Base-by-base conservation (phyloP, 2,797 vertebrate species). In the Poecilia velifera region DNA sequence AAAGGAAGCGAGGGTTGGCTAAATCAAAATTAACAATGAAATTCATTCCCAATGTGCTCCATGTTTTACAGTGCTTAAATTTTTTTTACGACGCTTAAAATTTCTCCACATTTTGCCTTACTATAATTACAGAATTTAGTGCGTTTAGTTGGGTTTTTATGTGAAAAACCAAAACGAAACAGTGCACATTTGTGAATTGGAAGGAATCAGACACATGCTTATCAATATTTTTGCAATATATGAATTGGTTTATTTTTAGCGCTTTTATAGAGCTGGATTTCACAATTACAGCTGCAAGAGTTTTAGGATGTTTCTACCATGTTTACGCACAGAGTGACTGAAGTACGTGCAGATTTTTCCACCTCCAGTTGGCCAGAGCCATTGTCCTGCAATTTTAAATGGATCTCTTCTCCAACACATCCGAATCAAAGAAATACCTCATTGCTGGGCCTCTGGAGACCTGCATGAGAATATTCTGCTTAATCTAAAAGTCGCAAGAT, bases 1-100 rank as follows among this genome's bases (percentile, higher is more conserved):
- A 79, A 55, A 90, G 46, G 74, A 49, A 36, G 43, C 4, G 28
- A 51, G 62, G 36, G 75, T n/a, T 36, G 57, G 31, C 73, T 46
- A 72, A 85, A 82, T 78, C 4, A 85, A 84, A 73, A 84, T 55
- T 71, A 80, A 53, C 76, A 31, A 74, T 20, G 36, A 25, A 68
- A 41, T 41, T 41, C 9, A 22, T 6, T 41, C 36, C 64, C 14
- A 39, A 22, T 20, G 39, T 22, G 18, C 8, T 39, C 18, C 16
- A 34, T 39, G 36, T 66, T 66, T 41, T 66, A 22, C 34, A 39
- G 18, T 66, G 36, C 64, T 39, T 22, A 10, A 22, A 12, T 22
- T 8, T 4, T 64, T 36, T 66, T 22, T 18, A 20, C 62, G 22
- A 3, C 7, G 16, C 64, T 66, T 66, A 9, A 22, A 4, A 18